These are phyloP conservation scores for Chelonus formosanus DNA, from an alignment of 2,888 invertebrate genomes.

Conservation along the genomic window DNA sequence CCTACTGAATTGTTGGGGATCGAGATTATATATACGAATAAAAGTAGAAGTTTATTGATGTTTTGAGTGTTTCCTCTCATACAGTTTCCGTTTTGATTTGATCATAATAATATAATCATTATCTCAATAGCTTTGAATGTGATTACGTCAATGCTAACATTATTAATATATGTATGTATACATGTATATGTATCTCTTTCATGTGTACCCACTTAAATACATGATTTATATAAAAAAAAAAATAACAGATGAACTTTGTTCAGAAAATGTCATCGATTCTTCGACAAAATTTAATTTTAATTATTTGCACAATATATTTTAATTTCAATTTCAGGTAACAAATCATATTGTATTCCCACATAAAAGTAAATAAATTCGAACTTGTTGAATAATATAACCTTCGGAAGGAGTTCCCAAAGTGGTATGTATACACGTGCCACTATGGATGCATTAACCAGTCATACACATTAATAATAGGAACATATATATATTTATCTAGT, in stretches of 20 bases:
- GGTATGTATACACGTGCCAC: conserved; percentile 25
- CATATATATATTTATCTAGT: conserved; percentile 12
- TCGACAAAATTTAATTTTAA: no score
- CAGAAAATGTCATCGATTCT: no score
- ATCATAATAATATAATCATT: background rate
- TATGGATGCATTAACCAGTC: conserved; percentile 20
- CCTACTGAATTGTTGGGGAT: background rate
- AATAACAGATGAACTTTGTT: no score
- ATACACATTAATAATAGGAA: conserved; percentile 12
- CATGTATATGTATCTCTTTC: background rate
- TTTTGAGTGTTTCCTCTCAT: no score
- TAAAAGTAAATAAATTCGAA: conserved; percentile 19
- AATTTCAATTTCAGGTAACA: background rate
- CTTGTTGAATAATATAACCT: conserved; percentile 28
- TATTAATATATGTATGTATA: conserved; percentile 2
- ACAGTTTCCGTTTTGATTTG: background rate
- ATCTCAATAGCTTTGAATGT: conserved; percentile 1
- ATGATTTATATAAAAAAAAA: no score
- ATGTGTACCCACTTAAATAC: background rate
- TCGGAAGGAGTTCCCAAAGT: conserved; percentile 15
- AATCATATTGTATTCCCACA: background rate
- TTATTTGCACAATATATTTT: no score
- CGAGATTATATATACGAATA: background rate
- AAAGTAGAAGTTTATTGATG: background rate
- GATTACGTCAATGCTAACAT: conserved; percentile 4